Conservation (phyloP, 2,113 vertebrate genomes). For the Mandrillus leucophaeus region DNA sequence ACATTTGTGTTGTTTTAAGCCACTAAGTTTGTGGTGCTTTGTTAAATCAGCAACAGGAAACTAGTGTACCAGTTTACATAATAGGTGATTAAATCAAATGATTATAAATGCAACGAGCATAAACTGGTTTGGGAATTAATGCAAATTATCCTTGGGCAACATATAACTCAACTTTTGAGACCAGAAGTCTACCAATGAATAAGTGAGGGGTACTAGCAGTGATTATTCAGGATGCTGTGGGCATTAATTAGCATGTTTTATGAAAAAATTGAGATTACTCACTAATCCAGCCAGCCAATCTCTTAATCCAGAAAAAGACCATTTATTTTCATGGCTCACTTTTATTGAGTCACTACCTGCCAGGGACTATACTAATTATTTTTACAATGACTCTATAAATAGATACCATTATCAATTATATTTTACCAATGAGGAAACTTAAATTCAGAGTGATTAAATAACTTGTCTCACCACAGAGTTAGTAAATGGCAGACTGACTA, state of each 20-base stretch:
- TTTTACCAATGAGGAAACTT: slow-evolving; percentile 38
- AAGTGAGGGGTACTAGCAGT: not conserved
- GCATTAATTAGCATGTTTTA: not conserved
- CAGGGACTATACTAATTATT: not conserved
- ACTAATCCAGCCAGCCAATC: not conserved
- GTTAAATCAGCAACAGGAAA: not conserved
- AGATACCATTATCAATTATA: not conserved
- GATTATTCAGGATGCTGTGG: not conserved
- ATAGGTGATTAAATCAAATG: not conserved
- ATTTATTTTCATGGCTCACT: not conserved
- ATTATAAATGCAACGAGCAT: not conserved
- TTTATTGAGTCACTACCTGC: not conserved
- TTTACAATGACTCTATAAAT: not conserved
- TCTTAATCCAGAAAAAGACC: not conserved
- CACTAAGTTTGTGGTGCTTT: not conserved
- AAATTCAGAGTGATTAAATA: not conserved
- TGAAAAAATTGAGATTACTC: not conserved
- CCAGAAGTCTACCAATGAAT: not conserved
- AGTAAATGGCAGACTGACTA: not conserved
- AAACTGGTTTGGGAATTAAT: not conserved
- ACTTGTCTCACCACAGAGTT: not conserved
- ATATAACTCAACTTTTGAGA: not conserved
- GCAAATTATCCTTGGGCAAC: not conserved
- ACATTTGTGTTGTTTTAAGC: not conserved
- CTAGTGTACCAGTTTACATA: not conserved